Conservation (phyloP, 2,797 vertebrate species). For the Anabas testudineus region DNA sequence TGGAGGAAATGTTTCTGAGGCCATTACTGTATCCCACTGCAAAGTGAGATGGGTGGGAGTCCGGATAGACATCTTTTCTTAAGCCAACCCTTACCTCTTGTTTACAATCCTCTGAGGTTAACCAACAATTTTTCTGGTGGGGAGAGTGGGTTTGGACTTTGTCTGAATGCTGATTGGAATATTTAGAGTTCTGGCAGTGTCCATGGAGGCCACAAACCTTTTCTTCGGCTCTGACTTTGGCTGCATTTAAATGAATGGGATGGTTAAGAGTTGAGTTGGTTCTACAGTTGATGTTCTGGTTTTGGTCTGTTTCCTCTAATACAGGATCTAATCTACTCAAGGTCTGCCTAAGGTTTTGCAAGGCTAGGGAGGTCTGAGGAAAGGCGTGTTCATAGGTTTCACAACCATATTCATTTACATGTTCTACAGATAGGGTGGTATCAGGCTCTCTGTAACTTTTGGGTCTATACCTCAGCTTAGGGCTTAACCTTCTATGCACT, state of each 20-base stretch:
- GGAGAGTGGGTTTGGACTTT: slow-evolving; percentile 19
- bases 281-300: slow-evolving; percentile 30
- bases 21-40: background rate
- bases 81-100: slow-evolving; percentile 47
- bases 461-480: slow-evolving; percentile 41
- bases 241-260: background rate
- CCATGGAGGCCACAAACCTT: slow-evolving; percentile 16
- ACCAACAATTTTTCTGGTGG: slow-evolving; percentile 1
- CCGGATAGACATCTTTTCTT: slow-evolving; percentile 63
- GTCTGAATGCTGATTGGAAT: slow-evolving; percentile 4
- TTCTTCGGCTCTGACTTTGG: slow-evolving; percentile 26
- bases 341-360: slow-evolving; percentile 33
- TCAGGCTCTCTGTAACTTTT: slow-evolving; percentile 47
- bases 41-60: slow-evolving; percentile 15
- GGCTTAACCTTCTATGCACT: slow-evolving; percentile 32
- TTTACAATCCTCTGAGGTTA: slow-evolving; percentile 29
- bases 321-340: slow-evolving; percentile 51
- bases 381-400: slow-evolving; percentile 18
- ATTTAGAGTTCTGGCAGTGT: slow-evolving; percentile 22
- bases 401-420: slow-evolving; percentile 7
- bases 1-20: background rate
- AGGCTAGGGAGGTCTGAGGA: slow-evolving; percentile 9
- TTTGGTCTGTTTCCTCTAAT: slow-evolving; percentile 53
- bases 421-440: slow-evolving; percentile 19
- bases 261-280: slow-evolving; percentile 19